phyloP scores from a whole-genome alignment of 2,113 vertebrate genomes.

The Equus quagga region DNA sequence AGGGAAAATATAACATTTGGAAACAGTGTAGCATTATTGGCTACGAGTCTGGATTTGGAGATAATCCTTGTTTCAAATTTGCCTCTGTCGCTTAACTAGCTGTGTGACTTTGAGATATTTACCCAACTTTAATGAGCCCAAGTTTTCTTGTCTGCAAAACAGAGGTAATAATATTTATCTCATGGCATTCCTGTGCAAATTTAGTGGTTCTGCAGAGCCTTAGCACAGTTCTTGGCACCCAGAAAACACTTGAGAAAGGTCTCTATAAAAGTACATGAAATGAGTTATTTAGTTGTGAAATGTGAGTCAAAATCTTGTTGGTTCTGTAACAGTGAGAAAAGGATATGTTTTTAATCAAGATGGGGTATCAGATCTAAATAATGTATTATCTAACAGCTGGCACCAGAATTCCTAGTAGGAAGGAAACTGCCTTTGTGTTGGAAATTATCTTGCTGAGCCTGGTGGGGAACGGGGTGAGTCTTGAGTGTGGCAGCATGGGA shows the following conservation, averaged over 20 bases:
- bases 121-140: background rate
- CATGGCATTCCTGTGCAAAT: background rate
- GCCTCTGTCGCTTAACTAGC: background rate
- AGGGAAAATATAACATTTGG: background rate
- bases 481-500: background rate
- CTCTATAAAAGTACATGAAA: background rate
- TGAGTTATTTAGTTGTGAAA: background rate
- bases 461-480: background rate
- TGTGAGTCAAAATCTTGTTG: background rate
- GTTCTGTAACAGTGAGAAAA: background rate
- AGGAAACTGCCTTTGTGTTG: background rate
- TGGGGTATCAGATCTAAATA: background rate
- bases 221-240: background rate
- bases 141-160: background rate
- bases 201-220: background rate
- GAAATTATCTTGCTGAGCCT: background rate
- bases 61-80: background rate
- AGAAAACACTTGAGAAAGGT: background rate
- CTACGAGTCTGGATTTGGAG: background rate
- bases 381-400: slow-evolving; percentile 28
- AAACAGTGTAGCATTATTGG: background rate
- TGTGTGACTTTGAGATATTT: background rate
- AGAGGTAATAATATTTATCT: background rate
- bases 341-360: background rate
- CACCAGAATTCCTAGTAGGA: background rate